phyloP scores from a whole-genome alignment of 2,888 invertebrate species.

The Hartigia nigra region DNA sequence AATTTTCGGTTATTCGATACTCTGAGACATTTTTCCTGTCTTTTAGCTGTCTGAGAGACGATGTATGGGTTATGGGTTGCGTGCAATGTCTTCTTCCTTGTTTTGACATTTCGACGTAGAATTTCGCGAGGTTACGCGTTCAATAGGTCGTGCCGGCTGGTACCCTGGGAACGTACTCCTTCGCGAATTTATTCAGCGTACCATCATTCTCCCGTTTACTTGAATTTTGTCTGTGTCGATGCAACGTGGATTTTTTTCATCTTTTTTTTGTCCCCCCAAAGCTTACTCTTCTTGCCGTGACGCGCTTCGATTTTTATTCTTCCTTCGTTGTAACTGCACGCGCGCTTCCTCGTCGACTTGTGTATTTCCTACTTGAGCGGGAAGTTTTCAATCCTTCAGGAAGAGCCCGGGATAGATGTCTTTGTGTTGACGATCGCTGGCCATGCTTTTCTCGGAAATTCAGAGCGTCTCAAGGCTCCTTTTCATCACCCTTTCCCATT shows the following conservation, averaged over 20 bases:
- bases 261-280: not conserved
- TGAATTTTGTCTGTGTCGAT: not conserved
- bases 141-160: constrained; percentile 40
- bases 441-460: constrained; percentile 20
- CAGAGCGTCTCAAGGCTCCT: constrained; percentile 19
- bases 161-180: constrained; percentile 25
- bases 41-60: not conserved
- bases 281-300: not conserved
- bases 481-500: constrained; percentile 13
- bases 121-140: constrained; percentile 32
- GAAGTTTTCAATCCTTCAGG: not conserved
- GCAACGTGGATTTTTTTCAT: not conserved
- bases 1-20: not conserved
- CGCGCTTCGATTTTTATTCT: not conserved
- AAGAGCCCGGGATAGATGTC: not conserved
- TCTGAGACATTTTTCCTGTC: not conserved
- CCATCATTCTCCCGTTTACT: not conserved
- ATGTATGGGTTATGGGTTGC: not conserved
- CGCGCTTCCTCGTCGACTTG: not conserved
- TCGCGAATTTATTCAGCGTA: not conserved
- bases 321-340: not conserved
- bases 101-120: constrained; percentile 13
- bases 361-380: not conserved
- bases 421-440: constrained; percentile 21
- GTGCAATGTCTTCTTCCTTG: not conserved